Base-by-base conservation (phyloP, 1,140 invertebrate species). In the Belonocnema kinseyi region DNA sequence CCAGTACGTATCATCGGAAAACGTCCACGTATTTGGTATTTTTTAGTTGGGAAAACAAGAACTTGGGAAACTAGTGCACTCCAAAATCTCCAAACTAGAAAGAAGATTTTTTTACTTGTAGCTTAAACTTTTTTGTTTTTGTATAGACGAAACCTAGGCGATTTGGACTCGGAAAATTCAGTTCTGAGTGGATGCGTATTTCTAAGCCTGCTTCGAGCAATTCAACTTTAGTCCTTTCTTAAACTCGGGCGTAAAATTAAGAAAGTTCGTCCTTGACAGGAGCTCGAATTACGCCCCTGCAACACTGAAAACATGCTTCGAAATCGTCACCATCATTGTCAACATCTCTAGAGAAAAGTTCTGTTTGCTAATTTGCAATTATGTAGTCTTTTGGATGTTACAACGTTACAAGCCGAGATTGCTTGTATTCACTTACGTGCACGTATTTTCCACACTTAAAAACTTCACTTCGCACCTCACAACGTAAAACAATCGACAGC, bases 341-440 rank as follows among this genome's bases (percentile, higher is more conserved):
- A 66, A 40, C 61, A 66, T 46, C 33, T 66, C 61, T 66, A 66
- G 26, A 46, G 61, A 66, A 66, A 66, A 66, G 61, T 66, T 66
- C 21, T 66, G 6, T 33, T 53, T 56, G 73, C 40, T 56, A 50
- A 52, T 7, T 52, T 54, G 14, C 58, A 21, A 77, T 77, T 77
- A 74, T 13, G 66, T 33, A 77, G 26, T 75, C 66, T 40, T 33
- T 78, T 50, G 46, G 80, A 77, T 78, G 81, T 73, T 81, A 82
- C 75, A 80, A 77, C 77, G 81, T 73, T 81, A 82, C 75, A 80
- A 85, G 74, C 81, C 84, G 70, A 77, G 75, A 77, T 61, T 76
- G 78, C 83, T 83, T 76, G 83, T 81, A 85, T 81, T 84, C 84
- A 85, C 84, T 85, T 85, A 85, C 84, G 81, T 85, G 84, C 73